Conservation (phyloP, 2,113 vertebrate genomes). For the Cavia aperea region DNA sequence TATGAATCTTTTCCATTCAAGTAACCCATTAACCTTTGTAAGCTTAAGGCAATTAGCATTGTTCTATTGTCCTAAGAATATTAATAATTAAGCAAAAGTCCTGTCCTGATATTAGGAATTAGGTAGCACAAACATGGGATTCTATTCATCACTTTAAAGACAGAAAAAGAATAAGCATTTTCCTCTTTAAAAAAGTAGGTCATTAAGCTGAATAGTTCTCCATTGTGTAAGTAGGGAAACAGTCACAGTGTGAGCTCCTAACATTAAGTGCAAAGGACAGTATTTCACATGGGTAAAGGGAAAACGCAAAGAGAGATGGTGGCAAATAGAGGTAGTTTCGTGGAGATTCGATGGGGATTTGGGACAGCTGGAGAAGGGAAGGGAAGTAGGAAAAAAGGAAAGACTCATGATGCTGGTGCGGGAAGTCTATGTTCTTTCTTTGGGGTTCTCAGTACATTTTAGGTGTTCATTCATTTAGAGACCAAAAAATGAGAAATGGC, state of each 20-base stretch:
- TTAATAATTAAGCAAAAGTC: not conserved
- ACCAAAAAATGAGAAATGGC: not conserved
- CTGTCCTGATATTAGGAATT: not conserved
- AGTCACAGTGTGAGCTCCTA: too few relatives aligned
- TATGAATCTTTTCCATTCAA: not conserved
- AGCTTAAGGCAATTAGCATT: too few relatives aligned
- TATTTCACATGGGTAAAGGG: not conserved
- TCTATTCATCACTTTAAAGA: not conserved
- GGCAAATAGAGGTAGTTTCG: not conserved
- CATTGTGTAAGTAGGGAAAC: not conserved
- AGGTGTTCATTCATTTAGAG: not conserved
- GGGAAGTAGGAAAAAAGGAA: too few relatives aligned
- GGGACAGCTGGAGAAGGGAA: not conserved
- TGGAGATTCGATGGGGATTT: not conserved
- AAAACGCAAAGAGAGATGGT: not conserved
- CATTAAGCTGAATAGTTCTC: not conserved
- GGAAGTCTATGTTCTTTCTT: not conserved
- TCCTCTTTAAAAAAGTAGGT: not conserved
- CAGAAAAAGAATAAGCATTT: not conserved
- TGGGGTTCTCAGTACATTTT: not conserved
- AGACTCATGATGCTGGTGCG: fast-evolving
- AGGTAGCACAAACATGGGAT: not conserved
- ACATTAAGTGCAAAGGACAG: not conserved
- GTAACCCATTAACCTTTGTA: not conserved
- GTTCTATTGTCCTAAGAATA: fast-evolving